Conservation (phyloP, 1,140 invertebrate species). For the Dreissena polymorpha region DNA sequence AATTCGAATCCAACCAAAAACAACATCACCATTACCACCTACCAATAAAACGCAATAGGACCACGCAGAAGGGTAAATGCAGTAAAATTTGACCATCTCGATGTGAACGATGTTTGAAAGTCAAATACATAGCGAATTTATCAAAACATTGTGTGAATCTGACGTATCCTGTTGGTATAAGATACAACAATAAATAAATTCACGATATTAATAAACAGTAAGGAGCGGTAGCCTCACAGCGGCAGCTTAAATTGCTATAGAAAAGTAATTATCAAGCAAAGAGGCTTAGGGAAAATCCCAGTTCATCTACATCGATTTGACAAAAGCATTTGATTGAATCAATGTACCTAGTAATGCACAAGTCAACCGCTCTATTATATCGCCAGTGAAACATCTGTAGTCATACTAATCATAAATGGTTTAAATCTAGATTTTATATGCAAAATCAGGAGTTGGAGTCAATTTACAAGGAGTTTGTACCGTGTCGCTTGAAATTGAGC, state of each 20-base stretch:
- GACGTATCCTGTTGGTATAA: neutral
- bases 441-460: too few relatives aligned
- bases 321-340: constrained; percentile 10
- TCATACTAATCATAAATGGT: too few relatives aligned
- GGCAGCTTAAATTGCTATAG: neutral
- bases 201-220: neutral
- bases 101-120: too few relatives aligned
- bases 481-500: too few relatives aligned
- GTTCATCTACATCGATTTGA: neutral
- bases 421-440: too few relatives aligned
- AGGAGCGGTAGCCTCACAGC: neutral
- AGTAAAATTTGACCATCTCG: too few relatives aligned
- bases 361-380: neutral
- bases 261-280: neutral
- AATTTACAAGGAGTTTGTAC: too few relatives aligned
- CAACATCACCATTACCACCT: too few relatives aligned
- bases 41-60: too few relatives aligned
- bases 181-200: neutral
- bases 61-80: too few relatives aligned
- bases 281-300: neutral
- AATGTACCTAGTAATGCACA: neutral
- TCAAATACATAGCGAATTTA: neutral
- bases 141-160: neutral
- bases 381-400: too few relatives aligned
- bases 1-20: too few relatives aligned